These are phyloP conservation scores for Bombus affinis DNA, from an alignment of 1,140 invertebrate genomes.

Conservation along the genomic window DNA sequence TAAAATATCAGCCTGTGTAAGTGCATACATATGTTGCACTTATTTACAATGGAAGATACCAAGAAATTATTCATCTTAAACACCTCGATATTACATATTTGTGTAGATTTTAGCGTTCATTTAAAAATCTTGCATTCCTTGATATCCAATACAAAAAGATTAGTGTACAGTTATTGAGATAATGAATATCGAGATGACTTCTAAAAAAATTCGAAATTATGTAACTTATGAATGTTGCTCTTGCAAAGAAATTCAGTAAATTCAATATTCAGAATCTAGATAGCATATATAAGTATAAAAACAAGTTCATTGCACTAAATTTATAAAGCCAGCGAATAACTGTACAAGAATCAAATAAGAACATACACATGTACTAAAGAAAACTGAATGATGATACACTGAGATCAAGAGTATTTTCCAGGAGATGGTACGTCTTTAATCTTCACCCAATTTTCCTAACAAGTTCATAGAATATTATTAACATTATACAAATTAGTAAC, in stretches of 20 bases:
- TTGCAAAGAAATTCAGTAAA: background rate
- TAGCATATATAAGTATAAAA: background rate
- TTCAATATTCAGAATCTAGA: background rate
- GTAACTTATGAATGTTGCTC: background rate
- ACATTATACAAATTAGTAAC: conserved; percentile 70
- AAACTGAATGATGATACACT: conserved; percentile 47
- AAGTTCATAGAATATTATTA: conserved; percentile 64
- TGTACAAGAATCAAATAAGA: conserved; percentile 35
- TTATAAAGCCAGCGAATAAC: conserved; percentile 15
- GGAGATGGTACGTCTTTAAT: conserved; percentile 65
- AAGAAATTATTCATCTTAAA: conserved; percentile 16
- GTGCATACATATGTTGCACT: background rate
- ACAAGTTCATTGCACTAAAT: conserved; percentile 23
- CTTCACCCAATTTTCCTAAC: conserved; percentile 63
- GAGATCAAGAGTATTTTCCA: conserved; percentile 53
- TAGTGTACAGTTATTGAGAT: conserved; percentile 26
- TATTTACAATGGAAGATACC: conserved; percentile 24
- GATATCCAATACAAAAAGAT: conserved; percentile 17
- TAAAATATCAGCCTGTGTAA: conserved; percentile 13
- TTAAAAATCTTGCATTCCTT: background rate
- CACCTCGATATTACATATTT: background rate
- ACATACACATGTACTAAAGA: conserved; percentile 47
- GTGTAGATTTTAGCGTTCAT: background rate
- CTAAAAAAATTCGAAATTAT: background rate
- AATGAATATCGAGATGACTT: conserved; percentile 7